Evolutionary conservation across 2,797 vertebrate genomes (phyloP).

Genomic region (Linurgus olivaceus): DNA sequence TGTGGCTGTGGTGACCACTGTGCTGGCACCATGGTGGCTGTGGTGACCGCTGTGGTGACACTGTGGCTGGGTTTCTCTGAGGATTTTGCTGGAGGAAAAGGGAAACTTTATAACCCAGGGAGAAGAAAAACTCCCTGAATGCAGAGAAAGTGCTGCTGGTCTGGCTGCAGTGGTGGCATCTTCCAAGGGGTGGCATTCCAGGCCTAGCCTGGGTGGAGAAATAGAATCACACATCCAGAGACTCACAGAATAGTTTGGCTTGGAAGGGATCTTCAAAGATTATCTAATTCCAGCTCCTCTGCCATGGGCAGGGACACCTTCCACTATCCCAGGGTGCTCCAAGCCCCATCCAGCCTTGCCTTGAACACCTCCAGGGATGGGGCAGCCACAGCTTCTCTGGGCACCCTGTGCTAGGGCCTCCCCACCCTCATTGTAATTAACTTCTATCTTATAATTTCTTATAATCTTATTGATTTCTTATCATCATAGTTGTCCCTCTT

Average conservation of each 20-base stretch:
- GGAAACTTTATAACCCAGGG: not conserved
- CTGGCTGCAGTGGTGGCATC: not conserved
- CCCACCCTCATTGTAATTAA: not conserved
- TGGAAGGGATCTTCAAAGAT: not conserved
- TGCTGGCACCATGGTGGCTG: not conserved
- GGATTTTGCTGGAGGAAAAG: not conserved
- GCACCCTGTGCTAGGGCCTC: not conserved
- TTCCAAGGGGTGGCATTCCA: constrained; percentile 44
- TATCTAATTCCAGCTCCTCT: not conserved
- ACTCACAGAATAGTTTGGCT: not conserved
- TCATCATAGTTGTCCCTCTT: not conserved
- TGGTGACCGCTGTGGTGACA: not conserved
- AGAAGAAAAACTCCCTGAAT: not conserved
- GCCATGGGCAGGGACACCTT: not conserved
- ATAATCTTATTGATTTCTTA: not conserved
- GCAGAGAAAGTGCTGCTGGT: not conserved
- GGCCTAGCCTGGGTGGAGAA: not conserved
- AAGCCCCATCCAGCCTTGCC: accelerated
- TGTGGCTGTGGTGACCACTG: accelerated
- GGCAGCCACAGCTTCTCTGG: not conserved
- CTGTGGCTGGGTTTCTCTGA: accelerated
- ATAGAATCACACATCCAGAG: not conserved
- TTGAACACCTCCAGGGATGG: not conserved
- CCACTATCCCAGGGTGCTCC: accelerated
- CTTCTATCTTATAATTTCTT: not conserved